Base-by-base conservation (phyloP, 2,113 vertebrate genomes). In the Cygnus atratus region DNA sequence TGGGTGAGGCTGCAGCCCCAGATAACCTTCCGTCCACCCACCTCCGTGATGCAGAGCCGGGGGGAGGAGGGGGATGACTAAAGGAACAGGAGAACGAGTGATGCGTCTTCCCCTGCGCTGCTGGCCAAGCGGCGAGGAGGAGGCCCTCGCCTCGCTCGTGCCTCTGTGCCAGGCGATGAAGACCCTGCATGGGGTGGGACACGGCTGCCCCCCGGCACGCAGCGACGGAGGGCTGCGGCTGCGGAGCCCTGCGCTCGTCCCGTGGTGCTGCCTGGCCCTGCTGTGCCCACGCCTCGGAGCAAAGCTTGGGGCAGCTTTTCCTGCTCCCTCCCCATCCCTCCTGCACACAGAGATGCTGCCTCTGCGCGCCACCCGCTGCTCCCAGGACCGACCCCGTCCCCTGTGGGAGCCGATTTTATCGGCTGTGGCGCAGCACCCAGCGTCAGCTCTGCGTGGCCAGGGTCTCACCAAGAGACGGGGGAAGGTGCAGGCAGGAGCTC, bases 1-100 rank as follows among this genome's bases (percentile, higher is more conserved):
- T 95, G 96, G 92, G 90, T 93, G 96, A 97, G 94, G 90, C 83
- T 46, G 95, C 94, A 95, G 95, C 96, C 96, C 95, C 83, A 73
- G 94, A 92, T 97, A 95, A 97, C 96, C 96, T 96, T 96, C 95
- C 46, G 43, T 94, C 95, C 96, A 92, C 96, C 96, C 96, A 97
- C 96, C 92, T 83, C 85, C 0, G 4, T 96, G 96, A 97, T 97
- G 96, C 94, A 93, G 90, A 95, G 79, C 79, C 65, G 79, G 44
- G 86, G 95, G 83, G 93, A 97, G 95, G 94, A 96, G 94, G 88
- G 90, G 92, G 90, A 97, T 97, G 96, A 97, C 95, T 97, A 97
- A 96, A 95, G 83, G 92, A 96, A 95, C 85, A 78, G 88, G 77
- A 84, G 84, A 93, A 94, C 2, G 94, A 95, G 72, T 1, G 35